Percentiles rank a stretch among this genome's conserved stretches.
These are phyloP conservation scores for Sigmodon hispidus DNA, from an alignment of 2,113 vertebrate genomes.

Conservation along the genomic window DNA sequence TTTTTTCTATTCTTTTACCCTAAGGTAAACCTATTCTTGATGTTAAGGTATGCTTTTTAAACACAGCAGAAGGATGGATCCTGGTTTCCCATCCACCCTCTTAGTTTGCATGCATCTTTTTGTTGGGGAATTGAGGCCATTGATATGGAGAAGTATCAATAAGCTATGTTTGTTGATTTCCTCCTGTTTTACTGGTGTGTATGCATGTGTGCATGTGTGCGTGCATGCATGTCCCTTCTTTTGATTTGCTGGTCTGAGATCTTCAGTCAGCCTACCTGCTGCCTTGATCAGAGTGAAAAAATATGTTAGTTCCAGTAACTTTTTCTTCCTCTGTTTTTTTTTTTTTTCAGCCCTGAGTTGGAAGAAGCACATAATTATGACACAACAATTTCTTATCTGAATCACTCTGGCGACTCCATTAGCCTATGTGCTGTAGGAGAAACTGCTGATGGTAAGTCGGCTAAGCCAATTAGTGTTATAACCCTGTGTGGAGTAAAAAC, in stretches of 20 bases:
- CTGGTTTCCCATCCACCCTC: too few relatives aligned
- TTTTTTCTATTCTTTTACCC: not conserved
- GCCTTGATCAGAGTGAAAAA: not conserved
- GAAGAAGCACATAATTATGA: slow-evolving; percentile 83
- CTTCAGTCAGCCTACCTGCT: not conserved
- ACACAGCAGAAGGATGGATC: not conserved
- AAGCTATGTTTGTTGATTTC: not conserved
- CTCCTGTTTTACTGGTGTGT: not conserved
- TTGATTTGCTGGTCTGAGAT: not conserved
- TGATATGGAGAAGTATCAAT: not conserved
- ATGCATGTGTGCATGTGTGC: too few relatives aligned
- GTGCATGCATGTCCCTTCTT: not conserved
- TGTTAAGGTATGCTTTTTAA: not conserved
- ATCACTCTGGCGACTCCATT: slow-evolving; percentile 72
- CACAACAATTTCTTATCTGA: slow-evolving; percentile 79
- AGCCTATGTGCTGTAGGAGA: slow-evolving; percentile 77
- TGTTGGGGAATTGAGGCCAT: not conserved
- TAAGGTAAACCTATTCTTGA: not conserved
- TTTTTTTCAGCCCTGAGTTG: slow-evolving; percentile 78
- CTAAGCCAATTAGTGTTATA: slow-evolving; percentile 59
- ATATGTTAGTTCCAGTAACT: slow-evolving; percentile 32
- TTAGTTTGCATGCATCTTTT: not conserved
- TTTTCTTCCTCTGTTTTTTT: slow-evolving; percentile 64
- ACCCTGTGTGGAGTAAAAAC: slow-evolving; percentile 23
- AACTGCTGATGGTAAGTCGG: slow-evolving; percentile 75